A percentile compares a stretch with the other conserved stretches of the same genome.
These are phyloP conservation scores for Pagrus major DNA, from an alignment of 2,113 vertebrate species.

Conservation along the genomic window DNA sequence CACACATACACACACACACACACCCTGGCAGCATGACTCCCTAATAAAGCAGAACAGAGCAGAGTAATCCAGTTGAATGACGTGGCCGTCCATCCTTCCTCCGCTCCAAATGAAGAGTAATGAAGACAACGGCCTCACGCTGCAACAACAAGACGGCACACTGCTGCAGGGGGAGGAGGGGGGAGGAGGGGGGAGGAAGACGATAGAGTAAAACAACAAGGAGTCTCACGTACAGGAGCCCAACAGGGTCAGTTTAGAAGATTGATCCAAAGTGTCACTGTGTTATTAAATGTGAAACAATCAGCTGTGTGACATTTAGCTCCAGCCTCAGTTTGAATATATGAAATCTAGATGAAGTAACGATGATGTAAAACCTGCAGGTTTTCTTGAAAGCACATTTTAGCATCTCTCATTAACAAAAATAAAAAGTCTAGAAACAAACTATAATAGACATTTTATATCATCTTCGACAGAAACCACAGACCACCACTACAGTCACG, in stretches of 20 bases:
- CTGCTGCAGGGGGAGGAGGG: neutral
- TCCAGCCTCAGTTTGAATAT: no score
- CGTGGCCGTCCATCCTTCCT: constrained; percentile 39
- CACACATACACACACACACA: constrained; percentile 34
- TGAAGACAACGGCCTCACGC: constrained; percentile 43
- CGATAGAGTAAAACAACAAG: neutral
- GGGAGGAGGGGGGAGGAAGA: neutral
- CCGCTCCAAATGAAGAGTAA: constrained; percentile 59
- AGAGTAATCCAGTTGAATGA: constrained; percentile 44
- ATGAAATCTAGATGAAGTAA: no score
- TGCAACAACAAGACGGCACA: constrained; percentile 26
- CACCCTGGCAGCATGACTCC: constrained; percentile 19
- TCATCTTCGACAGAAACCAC: no score
- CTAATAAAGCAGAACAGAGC: constrained; percentile 47
- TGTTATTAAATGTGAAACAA: no score
- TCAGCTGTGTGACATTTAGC: no score
- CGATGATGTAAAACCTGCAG: no score
- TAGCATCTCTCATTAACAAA: no score
- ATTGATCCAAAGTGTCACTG: no score
- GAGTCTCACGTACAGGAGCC: neutral
- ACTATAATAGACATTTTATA: no score
- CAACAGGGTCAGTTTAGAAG: neutral
- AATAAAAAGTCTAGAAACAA: no score
- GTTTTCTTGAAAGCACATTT: no score
- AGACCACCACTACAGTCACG: no score